A percentile compares a stretch with the other conserved stretches of the same genome.
Evolutionary conservation across 2,888 invertebrate species (phyloP).

Genomic region (Harpalus rufipes): DNA sequence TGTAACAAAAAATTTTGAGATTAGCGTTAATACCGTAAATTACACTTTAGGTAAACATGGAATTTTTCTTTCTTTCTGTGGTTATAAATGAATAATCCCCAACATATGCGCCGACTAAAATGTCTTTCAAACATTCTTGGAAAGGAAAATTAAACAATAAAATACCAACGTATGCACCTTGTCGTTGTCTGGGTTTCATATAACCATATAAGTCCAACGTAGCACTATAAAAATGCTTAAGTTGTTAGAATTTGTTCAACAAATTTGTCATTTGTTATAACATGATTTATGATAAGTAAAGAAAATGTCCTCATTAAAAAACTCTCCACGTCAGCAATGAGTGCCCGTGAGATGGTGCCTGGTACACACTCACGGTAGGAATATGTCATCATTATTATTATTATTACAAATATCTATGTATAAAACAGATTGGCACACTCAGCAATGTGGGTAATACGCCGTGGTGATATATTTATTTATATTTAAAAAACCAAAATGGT

Average conservation of each 20-base stretch:
- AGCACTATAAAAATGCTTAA: neutral
- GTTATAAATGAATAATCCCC: neutral
- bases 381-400: too few species aligned
- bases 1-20: neutral
- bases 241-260: neutral
- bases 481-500: too few species aligned
- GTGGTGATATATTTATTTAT: too few species aligned
- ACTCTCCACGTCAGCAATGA: too few species aligned
- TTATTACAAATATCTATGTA: too few species aligned
- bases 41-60: neutral
- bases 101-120: neutral
- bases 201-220: conserved; percentile 1
- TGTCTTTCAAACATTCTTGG: neutral
- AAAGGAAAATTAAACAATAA: neutral
- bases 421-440: too few species aligned
- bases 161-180: conserved; percentile 4
- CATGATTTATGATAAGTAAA: too few species aligned
- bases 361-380: too few species aligned
- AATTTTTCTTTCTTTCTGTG: neutral
- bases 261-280: neutral
- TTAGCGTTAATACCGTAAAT: neutral
- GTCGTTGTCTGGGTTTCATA: neutral
- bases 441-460: too few species aligned
- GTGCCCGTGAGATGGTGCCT: too few species aligned
- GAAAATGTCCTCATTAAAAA: neutral